Evolutionary conservation across 1,140 invertebrate species (phyloP).

Genomic region (Drosophila ercepeae): DNA sequence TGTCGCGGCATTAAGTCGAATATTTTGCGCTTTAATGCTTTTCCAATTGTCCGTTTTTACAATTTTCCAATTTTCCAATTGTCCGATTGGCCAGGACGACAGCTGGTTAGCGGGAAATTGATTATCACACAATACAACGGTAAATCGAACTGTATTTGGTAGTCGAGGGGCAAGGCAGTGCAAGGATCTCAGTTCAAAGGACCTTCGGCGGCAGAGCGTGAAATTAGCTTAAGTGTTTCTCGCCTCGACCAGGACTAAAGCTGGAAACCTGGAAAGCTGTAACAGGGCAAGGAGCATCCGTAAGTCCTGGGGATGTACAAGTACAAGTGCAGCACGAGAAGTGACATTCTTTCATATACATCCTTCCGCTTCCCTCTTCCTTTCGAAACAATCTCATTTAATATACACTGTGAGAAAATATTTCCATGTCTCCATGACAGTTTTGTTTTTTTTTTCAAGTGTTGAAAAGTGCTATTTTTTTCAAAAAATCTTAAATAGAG

Average conservation of each 20-base stretch:
- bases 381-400: not conserved
- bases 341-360: not conserved
- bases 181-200: not conserved
- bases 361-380: not conserved
- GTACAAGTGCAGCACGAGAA: slow-evolving; percentile 31
- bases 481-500: too few relatives aligned
- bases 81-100: slow-evolving; percentile 63
- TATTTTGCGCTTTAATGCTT: slow-evolving; percentile 37
- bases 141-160: slow-evolving; percentile 10
- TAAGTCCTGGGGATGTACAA: slow-evolving; percentile 35
- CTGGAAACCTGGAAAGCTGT: too few relatives aligned
- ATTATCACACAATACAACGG: slow-evolving; percentile 27
- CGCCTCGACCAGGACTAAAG: slow-evolving; percentile 14
- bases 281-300: not conserved
- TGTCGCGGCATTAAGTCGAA: too few relatives aligned
- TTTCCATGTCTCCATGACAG: too few relatives aligned
- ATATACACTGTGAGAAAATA: not conserved
- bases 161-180: not conserved
- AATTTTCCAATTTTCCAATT: not conserved
- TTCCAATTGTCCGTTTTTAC: slow-evolving; percentile 48
- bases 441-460: too few relatives aligned
- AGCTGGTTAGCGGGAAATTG: slow-evolving; percentile 60
- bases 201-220: slow-evolving; percentile 57
- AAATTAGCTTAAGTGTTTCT: slow-evolving; percentile 78
- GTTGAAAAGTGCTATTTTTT: too few relatives aligned